phyloP scores from a whole-genome alignment of 2,113 vertebrate genomes.

The Ivindomyrus marchei region DNA sequence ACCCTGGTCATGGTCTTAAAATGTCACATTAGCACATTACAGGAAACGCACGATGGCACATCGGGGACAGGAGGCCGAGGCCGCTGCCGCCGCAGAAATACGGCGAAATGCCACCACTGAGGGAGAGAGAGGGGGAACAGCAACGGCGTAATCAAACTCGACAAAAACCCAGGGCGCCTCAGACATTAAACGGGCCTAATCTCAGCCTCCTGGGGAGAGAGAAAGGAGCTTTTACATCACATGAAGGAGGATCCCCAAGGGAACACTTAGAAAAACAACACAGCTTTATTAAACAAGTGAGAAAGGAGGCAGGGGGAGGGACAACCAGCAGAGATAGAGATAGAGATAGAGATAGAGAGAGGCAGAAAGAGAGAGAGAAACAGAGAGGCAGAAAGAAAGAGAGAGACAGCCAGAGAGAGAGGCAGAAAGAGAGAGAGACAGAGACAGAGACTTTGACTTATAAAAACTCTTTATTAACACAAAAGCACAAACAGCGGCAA shows the following conservation, averaged over 20 bases:
- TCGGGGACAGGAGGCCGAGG: background rate
- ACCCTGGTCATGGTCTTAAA: background rate
- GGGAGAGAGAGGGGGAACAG: background rate
- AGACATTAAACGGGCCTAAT: constrained; percentile 8
- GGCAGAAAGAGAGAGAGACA: background rate
- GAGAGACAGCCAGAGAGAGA: background rate
- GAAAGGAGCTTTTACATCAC: background rate
- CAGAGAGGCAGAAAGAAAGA: background rate
- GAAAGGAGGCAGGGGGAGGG: background rate
- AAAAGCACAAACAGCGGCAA: too few species aligned
- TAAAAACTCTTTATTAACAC: too few species aligned
- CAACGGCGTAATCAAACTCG: background rate
- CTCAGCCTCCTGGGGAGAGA: background rate
- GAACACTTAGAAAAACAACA: constrained; percentile 18
- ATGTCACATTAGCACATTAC: background rate
- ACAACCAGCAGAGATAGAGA: background rate
- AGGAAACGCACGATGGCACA: background rate
- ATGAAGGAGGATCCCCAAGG: background rate
- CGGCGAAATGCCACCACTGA: background rate
- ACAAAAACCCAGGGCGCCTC: background rate
- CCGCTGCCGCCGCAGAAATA: background rate
- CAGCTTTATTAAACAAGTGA: constrained; percentile 9
- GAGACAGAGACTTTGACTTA: background rate
- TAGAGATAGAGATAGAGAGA: background rate
- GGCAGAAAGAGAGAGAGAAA: background rate